Evolutionary conservation across 2,113 vertebrate genomes (phyloP).

Genomic region (Euleptes europaea): DNA sequence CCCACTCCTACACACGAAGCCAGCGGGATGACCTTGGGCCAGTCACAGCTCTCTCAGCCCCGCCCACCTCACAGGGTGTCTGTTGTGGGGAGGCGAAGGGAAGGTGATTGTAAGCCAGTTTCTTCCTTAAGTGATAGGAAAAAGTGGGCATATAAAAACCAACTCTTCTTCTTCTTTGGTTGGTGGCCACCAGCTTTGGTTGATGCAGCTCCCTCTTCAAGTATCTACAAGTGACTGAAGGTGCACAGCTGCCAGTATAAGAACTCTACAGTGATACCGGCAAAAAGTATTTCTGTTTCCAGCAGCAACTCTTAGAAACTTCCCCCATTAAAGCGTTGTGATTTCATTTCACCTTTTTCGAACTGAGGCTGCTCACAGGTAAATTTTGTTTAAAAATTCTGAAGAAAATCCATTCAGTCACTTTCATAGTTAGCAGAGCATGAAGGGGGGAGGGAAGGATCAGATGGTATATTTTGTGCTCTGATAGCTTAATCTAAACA

Average conservation of each 20-base stretch:
- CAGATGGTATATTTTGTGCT: neutral
- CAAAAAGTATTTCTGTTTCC: conserved; percentile 14
- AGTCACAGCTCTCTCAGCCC: too few species aligned
- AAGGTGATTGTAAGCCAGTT: too few species aligned
- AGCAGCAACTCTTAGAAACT: neutral
- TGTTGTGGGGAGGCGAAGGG: too few species aligned
- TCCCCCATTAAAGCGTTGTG: neutral
- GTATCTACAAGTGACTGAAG: neutral
- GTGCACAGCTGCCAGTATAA: neutral
- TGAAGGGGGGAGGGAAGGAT: neutral
- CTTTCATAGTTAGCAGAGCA: conserved; percentile 4
- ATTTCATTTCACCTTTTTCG: neutral
- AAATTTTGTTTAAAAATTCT: conserved; percentile 1
- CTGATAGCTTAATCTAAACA: neutral
- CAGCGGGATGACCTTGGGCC: too few species aligned
- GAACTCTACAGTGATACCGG: neutral
- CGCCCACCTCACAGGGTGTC: too few species aligned
- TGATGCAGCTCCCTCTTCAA: neutral
- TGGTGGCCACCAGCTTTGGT: too few species aligned
- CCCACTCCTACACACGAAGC: too few species aligned
- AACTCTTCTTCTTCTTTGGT: too few species aligned
- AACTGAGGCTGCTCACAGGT: neutral
- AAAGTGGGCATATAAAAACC: too few species aligned
- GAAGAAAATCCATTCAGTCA: conserved; percentile 24
- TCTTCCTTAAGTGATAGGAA: too few species aligned